Conservation (phyloP, 2,888 invertebrate species). For the Poecilus cupreus region DNA sequence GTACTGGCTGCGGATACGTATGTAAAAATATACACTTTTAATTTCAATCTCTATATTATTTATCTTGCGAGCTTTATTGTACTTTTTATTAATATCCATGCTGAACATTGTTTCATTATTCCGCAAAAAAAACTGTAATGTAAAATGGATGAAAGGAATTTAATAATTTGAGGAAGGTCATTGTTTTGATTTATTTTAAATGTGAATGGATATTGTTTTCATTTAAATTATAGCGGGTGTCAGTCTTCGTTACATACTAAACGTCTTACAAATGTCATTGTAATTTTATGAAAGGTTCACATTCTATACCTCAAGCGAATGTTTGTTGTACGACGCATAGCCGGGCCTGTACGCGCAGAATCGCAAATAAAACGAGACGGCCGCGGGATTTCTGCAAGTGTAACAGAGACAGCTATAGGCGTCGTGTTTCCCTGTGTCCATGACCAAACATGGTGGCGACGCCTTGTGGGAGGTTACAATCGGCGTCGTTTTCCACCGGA, state of each 20-base stretch:
- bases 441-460: slow-evolving; percentile 84
- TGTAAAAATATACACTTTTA: slow-evolving; percentile 55
- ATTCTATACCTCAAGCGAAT: slow-evolving; percentile 22
- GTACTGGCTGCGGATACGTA: slow-evolving; percentile 17
- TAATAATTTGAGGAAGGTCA: neutral
- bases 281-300: slow-evolving; percentile 1
- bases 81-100: neutral
- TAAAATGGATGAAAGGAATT: neutral
- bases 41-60: slow-evolving; percentile 9
- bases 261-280: slow-evolving; percentile 19
- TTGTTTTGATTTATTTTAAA: slow-evolving; percentile 6
- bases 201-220: slow-evolving; percentile 6
- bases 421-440: slow-evolving; percentile 81
- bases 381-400: slow-evolving; percentile 65
- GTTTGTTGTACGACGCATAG: slow-evolving; percentile 39
- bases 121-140: neutral
- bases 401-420: slow-evolving; percentile 68
- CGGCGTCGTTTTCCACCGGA: slow-evolving; percentile 72
- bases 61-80: neutral
- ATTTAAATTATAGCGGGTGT: slow-evolving; percentile 29
- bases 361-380: slow-evolving; percentile 64
- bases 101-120: neutral
- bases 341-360: slow-evolving; percentile 63
- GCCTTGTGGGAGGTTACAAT: slow-evolving; percentile 74
- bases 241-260: neutral